Evolutionary conservation across 2,113 vertebrate genomes (phyloP).

Genomic region (Leiothrix lutea): DNA sequence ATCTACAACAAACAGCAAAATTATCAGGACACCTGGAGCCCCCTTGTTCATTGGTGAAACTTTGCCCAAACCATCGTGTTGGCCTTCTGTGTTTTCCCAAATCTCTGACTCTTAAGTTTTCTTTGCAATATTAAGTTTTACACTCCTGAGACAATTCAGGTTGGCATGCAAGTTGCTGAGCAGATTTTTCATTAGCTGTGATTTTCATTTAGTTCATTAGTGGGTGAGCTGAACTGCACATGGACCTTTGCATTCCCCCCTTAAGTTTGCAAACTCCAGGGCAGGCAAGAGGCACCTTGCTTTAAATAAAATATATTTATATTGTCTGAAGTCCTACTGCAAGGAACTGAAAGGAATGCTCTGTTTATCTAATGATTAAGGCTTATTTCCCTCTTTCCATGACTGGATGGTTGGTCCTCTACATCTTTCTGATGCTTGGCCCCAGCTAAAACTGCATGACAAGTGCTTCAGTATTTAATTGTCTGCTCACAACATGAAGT

Average conservation of each 20-base stretch:
- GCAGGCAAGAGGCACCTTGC: not conserved
- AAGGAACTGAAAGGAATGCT: not conserved
- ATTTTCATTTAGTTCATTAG: not conserved
- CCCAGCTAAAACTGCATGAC: not conserved
- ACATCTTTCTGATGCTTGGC: not conserved
- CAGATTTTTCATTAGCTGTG: not conserved
- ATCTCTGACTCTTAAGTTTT: not conserved
- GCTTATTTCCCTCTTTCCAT: not conserved
- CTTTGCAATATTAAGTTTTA: not conserved
- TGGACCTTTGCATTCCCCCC: not conserved
- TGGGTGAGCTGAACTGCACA: not conserved
- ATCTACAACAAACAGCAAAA: not conserved
- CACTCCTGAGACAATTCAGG: not conserved
- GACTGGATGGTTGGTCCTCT: not conserved
- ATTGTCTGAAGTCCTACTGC: not conserved
- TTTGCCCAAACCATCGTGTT: not conserved
- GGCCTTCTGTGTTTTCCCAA: not conserved
- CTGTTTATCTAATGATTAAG: not conserved
- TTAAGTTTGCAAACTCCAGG: not conserved
- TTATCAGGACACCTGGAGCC: not conserved
- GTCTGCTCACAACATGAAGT: not conserved
- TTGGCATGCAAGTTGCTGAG: not conserved
- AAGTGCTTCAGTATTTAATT: not conserved
- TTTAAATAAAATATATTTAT: not conserved
- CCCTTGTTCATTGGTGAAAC: not conserved